Evolutionary conservation across 2,797 vertebrate genomes (phyloP), one percentile per base, ranked within the genome.

Genomic region (Atherinosoma microstoma): DNA sequence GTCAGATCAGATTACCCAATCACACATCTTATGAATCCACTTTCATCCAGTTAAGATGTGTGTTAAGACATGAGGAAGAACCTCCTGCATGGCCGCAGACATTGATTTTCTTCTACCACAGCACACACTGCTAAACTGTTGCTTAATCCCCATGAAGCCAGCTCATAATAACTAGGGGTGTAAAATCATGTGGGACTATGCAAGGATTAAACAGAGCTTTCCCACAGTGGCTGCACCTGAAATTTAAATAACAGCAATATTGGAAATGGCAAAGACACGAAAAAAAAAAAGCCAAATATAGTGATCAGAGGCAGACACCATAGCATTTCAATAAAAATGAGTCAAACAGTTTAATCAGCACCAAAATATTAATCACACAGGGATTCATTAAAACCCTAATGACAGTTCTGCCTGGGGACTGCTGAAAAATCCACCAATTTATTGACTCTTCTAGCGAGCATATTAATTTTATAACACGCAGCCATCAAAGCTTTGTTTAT

Each of bases 401-500:
- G 84, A 83, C 62, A 80, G 70, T 64, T 51, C 62, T 67, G 70
- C 63, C 76, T 60, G 16, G 47, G 71, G 69, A 68, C 47, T 51
- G 67, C 59, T 27, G 59, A 49, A 66, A 42, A 18, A 18, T 2
- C 47, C 30, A 47, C 22, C 35, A 58, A 81, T 87, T 85, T 80
- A 86, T 81, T 82, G 73, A 59, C 71, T 78, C 57, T 45, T 76
- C 78, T 80, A 59, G 67, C 51, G 42, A 73, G 77, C 71, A 73
- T 79, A 86, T 90, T 87, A 63, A 85, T 85, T 88, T 72, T 69
- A 68, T 58, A 73, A 84, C 68, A 59, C 29, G 51, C 61, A 72
- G 76, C 63, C 42, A 73, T 70, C 75, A 76, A 78, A 79, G 79
- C 73, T 85, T 58, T 87, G 83, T 85, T 88, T 87, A 90, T 56